Evolutionary conservation across 2,113 vertebrate species (phyloP).

Genomic region (Ameiurus melas): DNA sequence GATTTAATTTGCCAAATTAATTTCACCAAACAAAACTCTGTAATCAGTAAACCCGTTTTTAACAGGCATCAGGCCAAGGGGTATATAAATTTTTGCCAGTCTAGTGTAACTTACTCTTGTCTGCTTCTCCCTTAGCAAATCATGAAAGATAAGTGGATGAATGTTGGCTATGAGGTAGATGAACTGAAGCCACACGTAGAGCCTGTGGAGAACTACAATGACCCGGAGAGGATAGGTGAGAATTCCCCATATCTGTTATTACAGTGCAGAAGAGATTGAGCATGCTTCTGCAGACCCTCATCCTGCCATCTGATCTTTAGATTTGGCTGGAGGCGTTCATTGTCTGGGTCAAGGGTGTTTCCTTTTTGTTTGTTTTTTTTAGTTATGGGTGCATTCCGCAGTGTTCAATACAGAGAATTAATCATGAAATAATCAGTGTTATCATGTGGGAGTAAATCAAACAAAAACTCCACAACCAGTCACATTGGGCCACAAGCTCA

Average conservation of each 20-base stretch:
- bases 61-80: background rate
- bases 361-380: background rate
- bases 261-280: background rate
- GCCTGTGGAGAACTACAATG: constrained; percentile 65
- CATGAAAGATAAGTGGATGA: constrained; percentile 97
- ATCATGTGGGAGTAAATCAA: background rate
- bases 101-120: constrained; percentile 2
- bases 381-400: background rate
- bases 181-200: constrained; percentile 88
- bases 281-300: background rate
- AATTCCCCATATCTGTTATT: background rate
- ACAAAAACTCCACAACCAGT: background rate
- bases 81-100: background rate
- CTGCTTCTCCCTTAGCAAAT: constrained; percentile 79
- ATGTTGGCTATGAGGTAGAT: constrained; percentile 85
- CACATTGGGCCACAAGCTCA: background rate
- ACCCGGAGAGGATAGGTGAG: constrained; percentile 49
- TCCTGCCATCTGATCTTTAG: background rate
- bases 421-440: background rate
- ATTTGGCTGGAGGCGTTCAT: background rate
- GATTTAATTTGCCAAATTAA: background rate
- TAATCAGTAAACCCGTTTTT: background rate
- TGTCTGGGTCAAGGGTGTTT: background rate
- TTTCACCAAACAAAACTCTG: background rate
- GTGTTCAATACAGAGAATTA: background rate